Conservation (phyloP, 53 echinoderm and acorn worm species). For the Stichopus horrens region DNA sequence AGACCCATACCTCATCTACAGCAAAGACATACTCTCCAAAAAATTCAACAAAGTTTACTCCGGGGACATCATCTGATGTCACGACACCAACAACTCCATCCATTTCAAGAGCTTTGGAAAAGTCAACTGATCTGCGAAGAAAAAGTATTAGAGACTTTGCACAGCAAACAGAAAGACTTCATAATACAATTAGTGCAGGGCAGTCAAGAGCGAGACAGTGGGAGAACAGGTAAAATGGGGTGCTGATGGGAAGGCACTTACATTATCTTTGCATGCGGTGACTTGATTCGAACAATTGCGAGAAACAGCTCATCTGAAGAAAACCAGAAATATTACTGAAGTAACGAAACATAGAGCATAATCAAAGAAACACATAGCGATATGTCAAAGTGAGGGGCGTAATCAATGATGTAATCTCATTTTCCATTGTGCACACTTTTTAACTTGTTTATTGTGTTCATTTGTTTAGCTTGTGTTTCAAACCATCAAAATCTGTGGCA, state of each 20-base stretch:
- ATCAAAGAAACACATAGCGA: no score
- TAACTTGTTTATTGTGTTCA: no score
- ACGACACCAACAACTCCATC: conserved; percentile 63
- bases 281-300: conserved; percentile 64
- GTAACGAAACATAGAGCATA: no score
- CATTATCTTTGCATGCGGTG: conserved; percentile 80
- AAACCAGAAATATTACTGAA: background rate
- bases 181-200: no score
- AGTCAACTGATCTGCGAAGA: conserved; percentile 52
- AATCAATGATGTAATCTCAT: no score
- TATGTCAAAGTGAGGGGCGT: no score
- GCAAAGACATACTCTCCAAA: conserved; percentile 14
- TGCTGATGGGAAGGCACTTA: conserved; percentile 48
- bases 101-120: conserved; percentile 43
- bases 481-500: no score
- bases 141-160: background rate
- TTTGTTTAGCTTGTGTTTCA: no score
- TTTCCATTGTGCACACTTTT: no score
- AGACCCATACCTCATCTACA: conserved; percentile 5
- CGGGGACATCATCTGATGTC: conserved; percentile 58
- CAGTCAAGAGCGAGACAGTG: no score
- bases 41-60: conserved; percentile 47
- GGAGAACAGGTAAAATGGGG: no score
- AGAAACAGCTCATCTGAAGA: conserved; percentile 72
- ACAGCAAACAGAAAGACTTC: no score